phyloP scores from a whole-genome alignment of 2,797 vertebrate genomes.

The Euthynnus affinis region DNA sequence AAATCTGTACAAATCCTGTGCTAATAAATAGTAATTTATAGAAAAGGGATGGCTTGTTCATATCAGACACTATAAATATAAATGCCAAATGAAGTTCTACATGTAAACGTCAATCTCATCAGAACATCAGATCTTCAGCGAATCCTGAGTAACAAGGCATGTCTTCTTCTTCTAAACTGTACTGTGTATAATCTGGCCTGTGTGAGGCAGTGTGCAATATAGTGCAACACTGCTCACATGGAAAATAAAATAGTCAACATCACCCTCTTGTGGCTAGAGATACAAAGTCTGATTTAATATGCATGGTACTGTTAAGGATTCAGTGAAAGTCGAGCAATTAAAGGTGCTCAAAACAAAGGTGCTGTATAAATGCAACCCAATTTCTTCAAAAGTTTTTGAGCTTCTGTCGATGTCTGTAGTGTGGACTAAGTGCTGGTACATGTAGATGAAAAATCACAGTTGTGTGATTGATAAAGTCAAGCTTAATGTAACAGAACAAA shows the following conservation, averaged over 20 bases:
- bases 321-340: not conserved
- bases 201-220: not conserved
- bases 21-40: not conserved
- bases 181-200: not conserved
- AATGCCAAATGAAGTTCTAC: not conserved
- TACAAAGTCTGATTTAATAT: not conserved
- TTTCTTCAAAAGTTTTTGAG: not conserved
- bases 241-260: constrained; percentile 19
- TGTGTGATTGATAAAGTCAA: not conserved
- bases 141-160: not conserved
- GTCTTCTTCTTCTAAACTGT: not conserved
- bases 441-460: not conserved
- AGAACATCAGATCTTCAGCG: not conserved
- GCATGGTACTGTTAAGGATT: not conserved
- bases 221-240: not conserved
- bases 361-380: not conserved
- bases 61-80: not conserved
- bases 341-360: not conserved
- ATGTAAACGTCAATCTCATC: not conserved
- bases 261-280: constrained; percentile 53
- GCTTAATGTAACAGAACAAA: not conserved
- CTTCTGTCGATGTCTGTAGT: not conserved
- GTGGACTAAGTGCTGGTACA: not conserved
- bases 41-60: not conserved
- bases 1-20: not conserved